Conservation (phyloP, 2,888 invertebrate species). For the Nemoura dubitans region DNA sequence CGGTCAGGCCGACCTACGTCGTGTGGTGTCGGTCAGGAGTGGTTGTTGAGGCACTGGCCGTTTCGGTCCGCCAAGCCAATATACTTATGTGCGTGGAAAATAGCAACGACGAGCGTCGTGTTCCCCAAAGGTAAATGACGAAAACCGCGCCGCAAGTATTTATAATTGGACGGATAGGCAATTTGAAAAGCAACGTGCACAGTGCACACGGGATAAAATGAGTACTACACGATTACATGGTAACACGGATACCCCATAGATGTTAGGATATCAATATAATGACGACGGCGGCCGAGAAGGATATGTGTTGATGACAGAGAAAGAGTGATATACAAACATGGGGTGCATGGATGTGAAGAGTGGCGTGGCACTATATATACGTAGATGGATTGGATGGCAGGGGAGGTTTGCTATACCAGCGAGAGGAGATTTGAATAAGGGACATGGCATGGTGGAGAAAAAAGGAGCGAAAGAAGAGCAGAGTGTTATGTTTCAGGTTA, state of each 20-base stretch:
- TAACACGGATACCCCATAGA: not conserved
- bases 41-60: not conserved
- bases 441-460: conserved; percentile 26
- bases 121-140: not conserved
- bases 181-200: not conserved
- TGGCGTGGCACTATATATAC: not conserved
- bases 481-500: conserved; percentile 50
- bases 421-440: conserved; percentile 14
- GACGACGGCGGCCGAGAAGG: not conserved
- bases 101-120: not conserved
- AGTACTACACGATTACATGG: not conserved
- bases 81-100: not conserved
- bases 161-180: not conserved
- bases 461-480: conserved; percentile 23
- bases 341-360: not conserved
- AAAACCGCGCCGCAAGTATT: not conserved
- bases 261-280: not conserved
- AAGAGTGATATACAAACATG: conserved; percentile 7
- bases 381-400: not conserved
- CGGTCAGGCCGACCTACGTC: not conserved
- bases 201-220: not conserved
- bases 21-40: not conserved
- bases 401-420: conserved; percentile 21
- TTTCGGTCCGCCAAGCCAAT: not conserved
- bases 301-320: conserved; percentile 12